Evolutionary conservation across 2,113 vertebrate genomes (phyloP).

Genomic region (Sceloporus tristichus): DNA sequence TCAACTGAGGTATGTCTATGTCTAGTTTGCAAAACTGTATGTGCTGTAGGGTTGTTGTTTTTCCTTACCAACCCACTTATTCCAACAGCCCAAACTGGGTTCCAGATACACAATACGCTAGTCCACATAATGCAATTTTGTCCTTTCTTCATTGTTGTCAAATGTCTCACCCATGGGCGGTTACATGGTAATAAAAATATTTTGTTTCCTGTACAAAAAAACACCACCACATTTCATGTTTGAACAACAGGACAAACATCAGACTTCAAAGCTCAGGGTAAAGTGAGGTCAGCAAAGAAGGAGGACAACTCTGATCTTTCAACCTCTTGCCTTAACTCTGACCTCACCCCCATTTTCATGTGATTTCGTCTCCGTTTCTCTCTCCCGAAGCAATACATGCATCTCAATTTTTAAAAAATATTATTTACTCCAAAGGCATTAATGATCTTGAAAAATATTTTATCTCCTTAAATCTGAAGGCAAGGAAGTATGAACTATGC

Average conservation of each 20-base stretch:
- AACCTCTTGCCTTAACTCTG: background rate
- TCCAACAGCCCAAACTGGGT: background rate
- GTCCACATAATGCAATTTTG: background rate
- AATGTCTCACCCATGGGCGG: background rate
- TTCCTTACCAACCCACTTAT: background rate
- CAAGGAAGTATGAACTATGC: background rate
- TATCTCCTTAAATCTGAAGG: background rate
- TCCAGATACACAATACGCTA: background rate
- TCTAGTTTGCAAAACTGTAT: background rate
- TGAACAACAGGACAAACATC: constrained; percentile 8
- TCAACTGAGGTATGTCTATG: too few species aligned
- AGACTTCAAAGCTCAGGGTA: background rate
- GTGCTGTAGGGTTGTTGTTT: background rate
- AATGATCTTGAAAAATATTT: background rate
- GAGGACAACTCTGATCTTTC: background rate
- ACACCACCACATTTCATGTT: background rate
- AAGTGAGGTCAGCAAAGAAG: background rate
- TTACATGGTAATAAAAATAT: background rate
- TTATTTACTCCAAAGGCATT: background rate
- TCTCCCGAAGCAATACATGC: too few species aligned
- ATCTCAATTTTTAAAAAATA: background rate
- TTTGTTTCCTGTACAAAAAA: background rate
- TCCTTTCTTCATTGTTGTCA: background rate
- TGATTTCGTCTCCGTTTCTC: background rate
- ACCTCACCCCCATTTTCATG: background rate